Conservation (phyloP, 2,888 invertebrate species). For the Drosophila ustulata region DNA sequence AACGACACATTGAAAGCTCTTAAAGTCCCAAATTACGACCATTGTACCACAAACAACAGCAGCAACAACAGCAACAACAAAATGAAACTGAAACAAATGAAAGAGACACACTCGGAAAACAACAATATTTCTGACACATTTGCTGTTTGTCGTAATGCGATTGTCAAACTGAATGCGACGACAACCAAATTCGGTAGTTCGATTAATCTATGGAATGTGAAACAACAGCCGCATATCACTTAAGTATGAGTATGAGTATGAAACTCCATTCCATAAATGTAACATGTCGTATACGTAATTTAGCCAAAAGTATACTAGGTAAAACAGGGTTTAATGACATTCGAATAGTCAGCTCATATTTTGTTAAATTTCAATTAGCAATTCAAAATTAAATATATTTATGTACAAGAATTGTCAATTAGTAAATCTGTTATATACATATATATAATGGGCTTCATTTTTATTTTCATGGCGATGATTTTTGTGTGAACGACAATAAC, state of each 20-base stretch:
- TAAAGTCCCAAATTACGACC: constrained; percentile 79
- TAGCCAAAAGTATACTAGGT: neutral
- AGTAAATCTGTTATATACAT: too few species aligned
- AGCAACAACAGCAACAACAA: constrained; percentile 7
- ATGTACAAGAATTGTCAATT: too few species aligned
- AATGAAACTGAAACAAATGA: constrained; percentile 56
- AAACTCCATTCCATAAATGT: neutral
- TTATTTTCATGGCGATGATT: too few species aligned
- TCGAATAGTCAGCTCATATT: too few species aligned
- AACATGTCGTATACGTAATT: neutral
- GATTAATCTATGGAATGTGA: constrained; percentile 53
- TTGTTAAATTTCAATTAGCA: too few species aligned
- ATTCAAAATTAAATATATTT: too few species aligned
- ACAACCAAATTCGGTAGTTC: constrained; percentile 63
- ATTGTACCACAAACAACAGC: constrained; percentile 72
- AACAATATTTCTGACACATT: constrained; percentile 78
- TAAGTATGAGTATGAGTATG: neutral
- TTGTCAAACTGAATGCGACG: constrained; percentile 67
- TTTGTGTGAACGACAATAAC: too few species aligned
- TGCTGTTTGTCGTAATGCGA: constrained; percentile 70
- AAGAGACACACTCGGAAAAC: constrained; percentile 57
- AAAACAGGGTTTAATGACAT: too few species aligned
- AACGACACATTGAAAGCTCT: constrained; percentile 81
- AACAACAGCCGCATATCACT: constrained; percentile 32
- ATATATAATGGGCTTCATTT: too few species aligned